A percentile compares a stretch with the other conserved stretches of the same genome.
phyloP scores from a whole-genome alignment of 2,888 invertebrate genomes.

The Xestia rhomboidea region DNA sequence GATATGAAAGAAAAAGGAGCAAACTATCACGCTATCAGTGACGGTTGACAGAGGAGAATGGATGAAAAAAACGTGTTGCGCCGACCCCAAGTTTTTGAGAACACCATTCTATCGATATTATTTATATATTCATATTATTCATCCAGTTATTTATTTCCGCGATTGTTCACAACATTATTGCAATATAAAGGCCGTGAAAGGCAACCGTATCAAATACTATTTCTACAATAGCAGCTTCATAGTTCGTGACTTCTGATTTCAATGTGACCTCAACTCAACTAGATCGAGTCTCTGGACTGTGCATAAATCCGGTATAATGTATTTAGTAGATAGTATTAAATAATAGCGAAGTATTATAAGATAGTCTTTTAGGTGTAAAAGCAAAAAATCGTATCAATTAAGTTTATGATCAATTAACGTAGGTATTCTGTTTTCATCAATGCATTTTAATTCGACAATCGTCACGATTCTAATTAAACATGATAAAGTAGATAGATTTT shows the following conservation, averaged over 20 bases:
- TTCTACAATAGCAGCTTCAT: conserved; percentile 36
- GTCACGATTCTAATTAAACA: conserved; percentile 20
- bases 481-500: background rate
- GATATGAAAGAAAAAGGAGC: background rate
- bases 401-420: conserved; percentile 27
- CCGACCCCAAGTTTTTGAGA: background rate
- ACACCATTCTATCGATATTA: conserved; percentile 1
- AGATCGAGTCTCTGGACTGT: conserved; percentile 51
- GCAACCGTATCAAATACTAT: conserved; percentile 42
- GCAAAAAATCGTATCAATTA: conserved; percentile 20
- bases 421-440: too few relatives aligned
- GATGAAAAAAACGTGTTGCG: background rate
- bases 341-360: conserved; percentile 26
- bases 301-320: conserved; percentile 44
- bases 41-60: background rate
- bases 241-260: conserved; percentile 57
- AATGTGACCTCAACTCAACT: conserved; percentile 59
- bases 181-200: conserved; percentile 44
- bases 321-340: conserved; percentile 27
- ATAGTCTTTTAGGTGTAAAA: conserved; percentile 8
- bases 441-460: conserved; percentile 8
- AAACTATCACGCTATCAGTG: background rate
- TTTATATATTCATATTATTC: conserved; percentile 16
- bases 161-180: conserved; percentile 30
- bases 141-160: conserved; percentile 26